Evolutionary conservation across 2,797 vertebrate genomes (phyloP).

Genomic region (Erpetoichthys calabaricus): DNA sequence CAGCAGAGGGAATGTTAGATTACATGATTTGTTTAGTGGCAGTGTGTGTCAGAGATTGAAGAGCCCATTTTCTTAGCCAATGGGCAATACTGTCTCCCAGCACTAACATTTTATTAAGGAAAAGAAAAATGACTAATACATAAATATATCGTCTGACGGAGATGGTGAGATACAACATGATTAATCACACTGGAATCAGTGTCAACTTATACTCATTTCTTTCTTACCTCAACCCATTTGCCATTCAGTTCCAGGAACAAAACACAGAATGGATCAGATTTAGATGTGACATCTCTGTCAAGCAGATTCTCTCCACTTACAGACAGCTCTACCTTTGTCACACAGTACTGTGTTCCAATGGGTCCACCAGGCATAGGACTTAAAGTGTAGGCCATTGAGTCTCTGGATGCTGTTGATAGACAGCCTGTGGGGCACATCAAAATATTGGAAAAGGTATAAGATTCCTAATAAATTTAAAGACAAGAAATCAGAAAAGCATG

Average conservation of each 20-base stretch:
- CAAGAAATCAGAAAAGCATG: no score
- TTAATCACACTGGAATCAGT: background rate
- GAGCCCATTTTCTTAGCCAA: no score
- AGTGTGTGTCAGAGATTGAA: no score
- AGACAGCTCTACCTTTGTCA: conserved; percentile 83
- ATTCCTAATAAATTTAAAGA: no score
- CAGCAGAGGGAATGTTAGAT: no score
- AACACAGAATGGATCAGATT: conserved; percentile 95
- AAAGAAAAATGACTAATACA: no score
- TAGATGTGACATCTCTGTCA: conserved; percentile 90
- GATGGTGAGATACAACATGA: no score
- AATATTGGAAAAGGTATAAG: no score
- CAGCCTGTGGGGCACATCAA: conserved; percentile 32
- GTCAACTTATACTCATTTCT: background rate
- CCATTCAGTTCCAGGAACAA: conserved; percentile 78
- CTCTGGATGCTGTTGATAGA: conserved; percentile 31
- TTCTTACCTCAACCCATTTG: conserved; percentile 83
- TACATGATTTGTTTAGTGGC: no score
- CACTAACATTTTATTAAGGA: no score
- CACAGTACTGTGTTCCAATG: conserved; percentile 64
- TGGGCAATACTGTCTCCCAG: no score
- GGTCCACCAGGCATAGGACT: conserved; percentile 33
- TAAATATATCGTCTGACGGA: no score
- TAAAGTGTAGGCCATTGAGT: conserved; percentile 71
- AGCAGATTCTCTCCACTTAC: conserved; percentile 76